A percentile compares a stretch with the other conserved stretches of the same genome.
phyloP scores from a whole-genome alignment of 2,797 vertebrate species.

The Cyclura pinguis region DNA sequence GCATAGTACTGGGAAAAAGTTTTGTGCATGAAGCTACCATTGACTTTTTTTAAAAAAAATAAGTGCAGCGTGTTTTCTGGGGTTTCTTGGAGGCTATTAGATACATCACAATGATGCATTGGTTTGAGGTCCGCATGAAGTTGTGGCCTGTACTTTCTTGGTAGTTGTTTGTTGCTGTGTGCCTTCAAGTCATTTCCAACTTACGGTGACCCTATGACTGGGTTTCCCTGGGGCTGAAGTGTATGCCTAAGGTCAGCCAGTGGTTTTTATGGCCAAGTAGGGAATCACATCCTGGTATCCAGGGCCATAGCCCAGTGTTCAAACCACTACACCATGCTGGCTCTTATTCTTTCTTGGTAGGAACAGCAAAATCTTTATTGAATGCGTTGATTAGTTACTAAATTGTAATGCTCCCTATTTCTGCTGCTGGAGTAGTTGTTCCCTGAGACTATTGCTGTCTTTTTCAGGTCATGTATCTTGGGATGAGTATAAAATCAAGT shows the following conservation, averaged over 20 bases:
- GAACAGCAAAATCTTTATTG: neutral
- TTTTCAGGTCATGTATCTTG: conserved; percentile 90
- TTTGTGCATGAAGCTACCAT: neutral
- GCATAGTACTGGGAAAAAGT: neutral
- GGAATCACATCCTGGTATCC: too few relatives aligned
- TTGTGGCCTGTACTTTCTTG: neutral
- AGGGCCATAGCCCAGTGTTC: too few relatives aligned
- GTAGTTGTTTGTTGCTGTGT: too few relatives aligned
- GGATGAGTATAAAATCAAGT: conserved; percentile 95
- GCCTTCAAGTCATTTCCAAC: too few relatives aligned
- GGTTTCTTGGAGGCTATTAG: neutral
- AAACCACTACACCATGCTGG: too few relatives aligned
- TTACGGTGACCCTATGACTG: too few relatives aligned
- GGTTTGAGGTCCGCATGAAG: neutral
- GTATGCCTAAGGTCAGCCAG: too few relatives aligned
- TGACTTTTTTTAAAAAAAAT: neutral
- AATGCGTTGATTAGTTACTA: accelerated
- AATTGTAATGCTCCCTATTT: accelerated
- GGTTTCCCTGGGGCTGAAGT: too few relatives aligned
- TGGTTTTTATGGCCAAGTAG: too few relatives aligned
- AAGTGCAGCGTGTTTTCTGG: neutral
- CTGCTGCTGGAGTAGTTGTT: accelerated
- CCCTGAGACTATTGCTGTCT: neutral
- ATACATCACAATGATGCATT: neutral
- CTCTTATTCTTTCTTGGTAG: too few relatives aligned